Percentiles rank a stretch among this genome's conserved stretches.
phyloP scores from a whole-genome alignment of 35 echinoderm and acorn worm species.

The Stichopus chloronotus region DNA sequence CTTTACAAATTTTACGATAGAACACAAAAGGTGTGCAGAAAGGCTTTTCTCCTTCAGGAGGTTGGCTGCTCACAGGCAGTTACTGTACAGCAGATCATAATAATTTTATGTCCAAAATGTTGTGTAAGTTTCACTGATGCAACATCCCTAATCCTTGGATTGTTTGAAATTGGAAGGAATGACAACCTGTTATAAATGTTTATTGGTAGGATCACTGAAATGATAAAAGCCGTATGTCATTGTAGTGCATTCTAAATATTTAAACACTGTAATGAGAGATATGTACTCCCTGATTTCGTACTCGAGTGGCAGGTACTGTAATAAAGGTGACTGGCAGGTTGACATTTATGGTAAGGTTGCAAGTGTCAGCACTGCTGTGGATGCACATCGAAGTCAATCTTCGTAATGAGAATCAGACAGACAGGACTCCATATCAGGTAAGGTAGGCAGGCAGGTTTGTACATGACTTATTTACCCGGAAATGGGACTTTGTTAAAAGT shows the following conservation, averaged over 20 bases:
- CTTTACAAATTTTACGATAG: neutral
- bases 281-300: constrained; percentile 10
- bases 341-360: constrained; percentile 8
- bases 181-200: constrained; percentile 24
- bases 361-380: constrained; percentile 6
- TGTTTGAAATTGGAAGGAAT: constrained; percentile 12
- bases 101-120: constrained; percentile 28
- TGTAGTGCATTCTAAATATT: constrained; percentile 10
- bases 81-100: neutral
- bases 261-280: constrained; percentile 4
- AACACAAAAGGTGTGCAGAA: constrained; percentile 8
- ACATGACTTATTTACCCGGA: constrained; percentile 17
- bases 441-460: neutral
- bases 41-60: neutral
- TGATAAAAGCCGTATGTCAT: neutral
- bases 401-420: neutral
- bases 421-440: neutral
- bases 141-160: constrained; percentile 12
- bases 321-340: constrained; percentile 2
- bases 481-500: neutral
- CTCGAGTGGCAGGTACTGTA: constrained; percentile 9
- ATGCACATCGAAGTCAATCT: constrained; percentile 8
- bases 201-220: constrained; percentile 26
- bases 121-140: constrained; percentile 24
- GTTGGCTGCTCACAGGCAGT: constrained; percentile 5